Base-by-base conservation (phyloP, 2,888 invertebrate species). In the Xestia c-nigrum region DNA sequence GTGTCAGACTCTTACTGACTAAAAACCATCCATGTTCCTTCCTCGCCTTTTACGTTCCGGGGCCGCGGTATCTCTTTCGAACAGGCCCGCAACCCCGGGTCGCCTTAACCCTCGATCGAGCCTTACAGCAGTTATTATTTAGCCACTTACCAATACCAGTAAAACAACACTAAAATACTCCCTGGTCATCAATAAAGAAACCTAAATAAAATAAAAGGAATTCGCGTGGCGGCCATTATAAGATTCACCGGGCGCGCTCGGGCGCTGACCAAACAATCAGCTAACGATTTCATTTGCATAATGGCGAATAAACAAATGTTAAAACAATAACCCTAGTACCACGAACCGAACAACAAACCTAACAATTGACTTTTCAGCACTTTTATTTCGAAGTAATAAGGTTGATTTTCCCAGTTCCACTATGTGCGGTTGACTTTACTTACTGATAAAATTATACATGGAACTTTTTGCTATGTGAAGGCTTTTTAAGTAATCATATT, bases 211-310 rank as follows among this genome's bases (percentile, higher is more conserved):
- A 72, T 59, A 46, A 63, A 84, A 75, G 7, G 69, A 63, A 80
- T 76, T 70, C 72, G 43, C 65, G 57, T 10, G 67, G 63, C 38
- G 24, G 16, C 74, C 70, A 73, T 75, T 75, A 78, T 78, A 84
- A 75, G 72, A 71, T 81, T 75, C 65, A 50, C 63, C 7, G 2
- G 72, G 55, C 52, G 24, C 40, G 65, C 31, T 64, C n/a, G 24
- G 46, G 65, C 24, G 72, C 79, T 64, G 61, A 52, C 66, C 78
- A 75, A 74, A 85, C 85, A 85, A 81, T 84, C 72, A 72, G 68
- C 74, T 75, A 81, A 75, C 73, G 73, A 78, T 68, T 76, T 65
- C 78, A 84, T 85, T 81, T 78, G 38, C 85, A 85, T 84, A 81
- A 81, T 85, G 73, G 73, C 10, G 61, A 63, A 75, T 78, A 81